Base-by-base conservation (phyloP, 64 coral and sea anemone species). In the Pocillopora damicornis region DNA sequence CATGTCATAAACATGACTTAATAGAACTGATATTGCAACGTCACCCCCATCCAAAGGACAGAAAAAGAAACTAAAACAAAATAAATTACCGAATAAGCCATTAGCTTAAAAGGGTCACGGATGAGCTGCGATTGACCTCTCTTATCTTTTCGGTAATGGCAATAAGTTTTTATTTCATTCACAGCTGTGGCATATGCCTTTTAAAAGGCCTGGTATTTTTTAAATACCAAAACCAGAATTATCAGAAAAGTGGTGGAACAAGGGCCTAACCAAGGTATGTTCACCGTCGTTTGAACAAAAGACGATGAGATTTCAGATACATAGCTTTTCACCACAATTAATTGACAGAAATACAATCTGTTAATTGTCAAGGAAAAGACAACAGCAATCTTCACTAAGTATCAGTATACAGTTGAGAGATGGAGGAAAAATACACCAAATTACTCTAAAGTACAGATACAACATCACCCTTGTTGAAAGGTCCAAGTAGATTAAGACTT, bases 401-500 rank as follows among this genome's bases (percentile, higher is more conserved):
- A 71, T 71, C 67, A 71, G 67, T 71, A 71, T 71, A 71, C 67
- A 71, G 22, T 71, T 26, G 67, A 71, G n/a, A 71, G 22, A 71
- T 25, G 20, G 22, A 11, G 18, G 67, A 20, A n/a, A 23, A 11
- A 20, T 71, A 12, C 22, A 11, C 67, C 67, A 23, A 71, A 25
- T 71, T 71, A 71, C n/a, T 23, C 67, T 71, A 23, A 71, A n/a
- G 25, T 71, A 20, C 65, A 68, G 7, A 68, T 20, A 20, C 1
- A 68, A 68, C 9, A 68, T 68, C 62, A 64, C 14, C 18, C 65
- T 68, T 17, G 67, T 71, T 71, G 67, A 71, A 71, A 71, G 67
- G 67, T 26, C 67, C 67, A 25, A 30, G 67, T 23, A n/a, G 20
- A 71, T 23, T 23, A 71, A 23, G 25, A 20, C 9, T 20, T 16